Conservation (phyloP, 1,140 invertebrate species). For the Paraescarpia echinospica region DNA sequence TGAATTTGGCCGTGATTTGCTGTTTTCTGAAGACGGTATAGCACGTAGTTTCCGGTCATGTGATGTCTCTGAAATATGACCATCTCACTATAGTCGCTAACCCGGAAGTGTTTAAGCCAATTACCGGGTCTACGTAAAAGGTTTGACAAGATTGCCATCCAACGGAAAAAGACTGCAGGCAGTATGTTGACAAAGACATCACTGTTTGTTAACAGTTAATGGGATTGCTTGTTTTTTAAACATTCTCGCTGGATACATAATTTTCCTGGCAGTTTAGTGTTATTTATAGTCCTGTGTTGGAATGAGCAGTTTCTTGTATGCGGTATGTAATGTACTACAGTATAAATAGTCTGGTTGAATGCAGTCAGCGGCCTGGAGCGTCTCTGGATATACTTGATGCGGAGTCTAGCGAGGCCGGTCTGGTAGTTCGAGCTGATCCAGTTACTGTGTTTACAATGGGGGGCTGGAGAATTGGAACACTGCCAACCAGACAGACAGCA, state of each 20-base stretch:
- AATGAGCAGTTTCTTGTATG: too few relatives aligned
- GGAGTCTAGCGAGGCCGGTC: too few relatives aligned
- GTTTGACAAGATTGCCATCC: not conserved
- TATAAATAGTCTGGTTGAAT: too few relatives aligned
- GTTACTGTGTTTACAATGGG: not conserved
- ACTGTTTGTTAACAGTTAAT: too few relatives aligned
- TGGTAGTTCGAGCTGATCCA: not conserved
- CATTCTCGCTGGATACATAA: too few relatives aligned
- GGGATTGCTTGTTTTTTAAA: too few relatives aligned
- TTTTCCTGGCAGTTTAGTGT: too few relatives aligned
- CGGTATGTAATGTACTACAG: not conserved
- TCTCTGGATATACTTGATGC: too few relatives aligned
- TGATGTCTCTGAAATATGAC: not conserved
- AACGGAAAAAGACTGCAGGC: not conserved
- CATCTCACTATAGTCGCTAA: not conserved
- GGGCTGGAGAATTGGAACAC: not conserved
- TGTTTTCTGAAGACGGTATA: too few relatives aligned
- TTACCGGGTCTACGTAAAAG: not conserved
- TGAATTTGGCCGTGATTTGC: too few relatives aligned
- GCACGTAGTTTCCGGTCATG: not conserved
- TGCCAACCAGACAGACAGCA: not conserved
- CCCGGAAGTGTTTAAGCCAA: not conserved
- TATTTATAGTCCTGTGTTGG: too few relatives aligned
- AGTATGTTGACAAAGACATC: not conserved
- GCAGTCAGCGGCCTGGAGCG: too few relatives aligned